phyloP scores from a whole-genome alignment of 2,113 vertebrate genomes.

The Isichthys henryi region DNA sequence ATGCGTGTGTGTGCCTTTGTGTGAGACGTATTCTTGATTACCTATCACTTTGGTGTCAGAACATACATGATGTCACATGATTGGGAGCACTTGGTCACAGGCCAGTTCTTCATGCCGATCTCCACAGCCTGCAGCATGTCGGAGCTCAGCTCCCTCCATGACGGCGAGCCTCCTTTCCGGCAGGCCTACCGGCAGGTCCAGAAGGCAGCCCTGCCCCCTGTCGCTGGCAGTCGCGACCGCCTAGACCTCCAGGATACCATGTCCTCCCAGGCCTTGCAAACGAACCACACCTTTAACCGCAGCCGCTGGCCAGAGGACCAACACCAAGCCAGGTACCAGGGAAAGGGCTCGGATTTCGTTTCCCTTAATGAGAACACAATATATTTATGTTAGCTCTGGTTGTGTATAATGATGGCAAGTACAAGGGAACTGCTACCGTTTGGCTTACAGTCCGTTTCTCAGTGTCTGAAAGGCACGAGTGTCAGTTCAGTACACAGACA shows the following conservation, averaged over 20 bases:
- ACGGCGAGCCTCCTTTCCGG: constrained; percentile 72
- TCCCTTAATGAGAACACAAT: not conserved
- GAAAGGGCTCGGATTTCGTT: not conserved
- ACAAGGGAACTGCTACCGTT: not conserved
- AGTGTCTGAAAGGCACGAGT: not conserved
- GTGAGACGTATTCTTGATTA: not conserved
- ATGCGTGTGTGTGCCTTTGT: not conserved
- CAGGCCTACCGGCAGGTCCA: constrained; percentile 77
- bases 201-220: constrained; percentile 75
- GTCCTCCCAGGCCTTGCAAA: constrained; percentile 49
- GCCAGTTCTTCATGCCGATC: constrained; percentile 15
- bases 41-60: not conserved
- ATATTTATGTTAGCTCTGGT: not conserved
- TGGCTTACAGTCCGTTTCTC: not conserved
- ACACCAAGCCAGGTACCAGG: constrained; percentile 50
- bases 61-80: not conserved
- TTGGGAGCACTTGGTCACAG: not conserved
- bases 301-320: constrained; percentile 50
- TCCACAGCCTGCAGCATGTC: constrained; percentile 81
- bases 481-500: not conserved
- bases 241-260: constrained; percentile 60
- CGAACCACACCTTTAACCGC: constrained; percentile 51
- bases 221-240: constrained; percentile 65
- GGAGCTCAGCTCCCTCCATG: constrained; percentile 91
- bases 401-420: not conserved